Conservation (phyloP, 2,797 vertebrate species). For the Acanthurus leucopareius region DNA sequence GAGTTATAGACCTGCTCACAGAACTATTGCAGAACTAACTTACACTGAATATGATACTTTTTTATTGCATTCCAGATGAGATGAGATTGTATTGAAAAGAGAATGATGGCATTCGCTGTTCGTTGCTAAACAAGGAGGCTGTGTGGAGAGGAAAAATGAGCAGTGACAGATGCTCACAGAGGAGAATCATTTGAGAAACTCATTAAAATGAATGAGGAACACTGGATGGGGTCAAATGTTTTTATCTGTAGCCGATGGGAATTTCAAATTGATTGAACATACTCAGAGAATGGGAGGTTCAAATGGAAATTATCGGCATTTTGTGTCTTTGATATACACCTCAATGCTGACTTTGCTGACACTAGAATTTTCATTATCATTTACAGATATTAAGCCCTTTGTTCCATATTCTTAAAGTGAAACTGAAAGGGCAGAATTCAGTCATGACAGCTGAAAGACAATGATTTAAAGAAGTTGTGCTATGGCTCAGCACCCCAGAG, state of each 20-base stretch:
- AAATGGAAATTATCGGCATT: slow-evolving; percentile 66
- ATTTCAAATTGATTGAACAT: slow-evolving; percentile 74
- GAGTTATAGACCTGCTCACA: slow-evolving; percentile 25
- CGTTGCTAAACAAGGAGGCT: slow-evolving; percentile 51
- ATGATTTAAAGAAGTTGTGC: no score
- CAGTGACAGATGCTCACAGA: slow-evolving; percentile 69
- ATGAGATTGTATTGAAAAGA: slow-evolving; percentile 54
- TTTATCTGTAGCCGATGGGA: slow-evolving; percentile 72
- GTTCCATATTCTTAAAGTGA: slow-evolving; percentile 38
- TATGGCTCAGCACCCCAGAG: no score
- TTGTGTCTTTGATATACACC: slow-evolving; percentile 56
- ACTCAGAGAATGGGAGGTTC: slow-evolving; percentile 61
- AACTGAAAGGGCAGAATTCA: slow-evolving; percentile 46
- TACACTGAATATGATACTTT: slow-evolving; percentile 29
- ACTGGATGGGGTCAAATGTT: slow-evolving; percentile 70
- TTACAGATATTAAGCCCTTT: slow-evolving; percentile 43
- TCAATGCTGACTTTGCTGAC: slow-evolving; percentile 46
- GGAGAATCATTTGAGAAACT: slow-evolving; percentile 64
- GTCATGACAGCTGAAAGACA: slow-evolving; percentile 6
- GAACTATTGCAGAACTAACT: slow-evolving; percentile 47
- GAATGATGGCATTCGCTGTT: slow-evolving; percentile 3
- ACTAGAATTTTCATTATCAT: slow-evolving; percentile 53
- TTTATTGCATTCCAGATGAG: slow-evolving; percentile 52
- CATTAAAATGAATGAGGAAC: slow-evolving; percentile 83
- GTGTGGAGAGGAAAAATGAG: slow-evolving; percentile 54